A percentile compares a stretch with the other conserved stretches of the same genome.
Evolutionary conservation across 2,797 vertebrate genomes (phyloP).

Genomic region (Petrocephalus sullivani): DNA sequence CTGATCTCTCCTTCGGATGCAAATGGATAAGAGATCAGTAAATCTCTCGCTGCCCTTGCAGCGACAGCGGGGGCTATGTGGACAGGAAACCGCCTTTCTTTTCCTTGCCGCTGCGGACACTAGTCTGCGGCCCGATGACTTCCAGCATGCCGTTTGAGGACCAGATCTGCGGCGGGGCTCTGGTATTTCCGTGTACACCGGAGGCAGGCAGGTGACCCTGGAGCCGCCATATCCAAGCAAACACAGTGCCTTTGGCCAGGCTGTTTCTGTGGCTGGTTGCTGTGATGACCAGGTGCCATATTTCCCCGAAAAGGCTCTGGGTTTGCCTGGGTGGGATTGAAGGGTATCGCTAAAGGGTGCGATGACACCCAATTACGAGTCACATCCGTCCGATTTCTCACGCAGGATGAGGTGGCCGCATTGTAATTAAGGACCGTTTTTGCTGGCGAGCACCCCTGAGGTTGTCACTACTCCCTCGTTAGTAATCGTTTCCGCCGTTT

Average conservation of each 20-base stretch:
- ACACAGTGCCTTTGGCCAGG: background rate
- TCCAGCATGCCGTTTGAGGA: background rate
- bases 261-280: conserved; percentile 53
- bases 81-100: background rate
- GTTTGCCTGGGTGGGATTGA: background rate
- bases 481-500: conserved; percentile 51
- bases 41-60: background rate
- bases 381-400: background rate
- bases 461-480: conserved; percentile 4
- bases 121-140: background rate
- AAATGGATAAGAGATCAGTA: background rate
- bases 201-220: background rate
- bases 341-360: background rate
- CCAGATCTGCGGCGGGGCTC: background rate
- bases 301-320: background rate
- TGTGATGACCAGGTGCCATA: conserved; percentile 27
- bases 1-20: background rate
- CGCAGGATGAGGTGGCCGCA: background rate
- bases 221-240: background rate
- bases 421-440: conserved; percentile 42
- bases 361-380: background rate
- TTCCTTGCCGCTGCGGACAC: background rate
- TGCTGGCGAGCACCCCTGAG: conserved; percentile 2
- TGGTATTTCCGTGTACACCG: background rate
- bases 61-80: background rate